phyloP scores from a whole-genome alignment of 2,113 vertebrate genomes.

The Prunella himalayana region DNA sequence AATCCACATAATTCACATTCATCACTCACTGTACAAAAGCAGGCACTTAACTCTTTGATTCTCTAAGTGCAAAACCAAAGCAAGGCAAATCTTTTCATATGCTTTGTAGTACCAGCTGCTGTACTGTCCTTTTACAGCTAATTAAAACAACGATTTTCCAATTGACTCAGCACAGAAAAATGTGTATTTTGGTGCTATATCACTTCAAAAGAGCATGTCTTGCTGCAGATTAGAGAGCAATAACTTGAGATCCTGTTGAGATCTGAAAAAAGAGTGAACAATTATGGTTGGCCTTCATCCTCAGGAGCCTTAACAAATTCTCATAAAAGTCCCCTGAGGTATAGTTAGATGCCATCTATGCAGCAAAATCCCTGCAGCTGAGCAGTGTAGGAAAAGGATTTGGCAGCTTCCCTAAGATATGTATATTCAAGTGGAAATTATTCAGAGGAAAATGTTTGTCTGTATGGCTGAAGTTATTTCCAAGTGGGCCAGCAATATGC shows the following conservation, averaged over 20 bases:
- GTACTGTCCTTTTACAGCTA: not conserved
- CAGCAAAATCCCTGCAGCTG: not conserved
- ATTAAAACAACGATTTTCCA: conserved; percentile 36
- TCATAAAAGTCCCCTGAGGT: not conserved
- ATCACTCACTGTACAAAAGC: not conserved
- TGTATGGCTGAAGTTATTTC: not conserved
- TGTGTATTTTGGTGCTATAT: not conserved
- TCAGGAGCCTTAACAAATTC: not conserved
- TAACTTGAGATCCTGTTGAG: not conserved
- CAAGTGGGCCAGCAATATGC: not conserved
- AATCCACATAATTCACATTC: not conserved
- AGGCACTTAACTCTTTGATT: not conserved
- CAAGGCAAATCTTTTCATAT: not conserved
- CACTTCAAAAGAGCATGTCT: not conserved
- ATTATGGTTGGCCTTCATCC: not conserved
- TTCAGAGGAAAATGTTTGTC: not conserved
- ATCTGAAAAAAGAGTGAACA: not conserved
- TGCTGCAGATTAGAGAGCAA: not conserved
- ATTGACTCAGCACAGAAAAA: not conserved
- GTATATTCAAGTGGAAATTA: not conserved
- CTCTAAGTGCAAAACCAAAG: not conserved
- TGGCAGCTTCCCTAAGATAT: not conserved
- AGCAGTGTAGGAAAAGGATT: not conserved
- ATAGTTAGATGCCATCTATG: not conserved
- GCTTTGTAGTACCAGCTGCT: not conserved